Base-by-base conservation (phyloP, 2,888 invertebrate genomes). In the Disparrhopalites patrizii region DNA sequence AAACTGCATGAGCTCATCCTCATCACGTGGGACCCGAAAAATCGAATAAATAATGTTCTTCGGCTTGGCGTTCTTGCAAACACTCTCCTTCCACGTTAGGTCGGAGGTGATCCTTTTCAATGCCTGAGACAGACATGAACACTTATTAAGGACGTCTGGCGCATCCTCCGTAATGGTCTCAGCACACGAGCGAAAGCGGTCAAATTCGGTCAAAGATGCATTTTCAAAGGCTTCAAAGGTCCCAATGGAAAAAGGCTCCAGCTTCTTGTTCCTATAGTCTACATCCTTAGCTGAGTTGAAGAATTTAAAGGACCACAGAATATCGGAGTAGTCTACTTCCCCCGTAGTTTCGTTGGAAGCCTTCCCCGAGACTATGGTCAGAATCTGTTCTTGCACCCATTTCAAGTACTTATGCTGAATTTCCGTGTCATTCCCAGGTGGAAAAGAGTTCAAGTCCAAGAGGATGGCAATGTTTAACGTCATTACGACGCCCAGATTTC, bases 261-360 rank as follows among this genome's bases (percentile, higher is more conserved):
- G 70, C 10, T 52, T 18, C 3, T 67, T 65, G 3, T 68, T 68
- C 51, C 66, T 67, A 13, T 67, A 69, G 23, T 68, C 66, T 2
- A 69, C 62, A 50, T 68, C 70, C 20, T 62, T 66, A 1, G 68
- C 63, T 18, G 68, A 66, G 33, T 71, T 68, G 54, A 65, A 73
- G 58, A 71, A 69, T 28, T 70, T 70, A 36, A 65, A 70, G 4
- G 70, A 58, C 73, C 73, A 73, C 23, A 67, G 58, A 3, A 69
- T 67, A 18, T 62, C 50, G 0, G 69, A 54, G 38, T 58, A 67
- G 30, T 67, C 65, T 1, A 65, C 54, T 55, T 57, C 58, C 25
- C 55, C 55, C 18, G 54, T 61, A 3, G 7, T 54, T 18, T 65
- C 58, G n/a, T 36, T 47, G 4, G 65, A 66, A 3, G 69, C 71